Evolutionary conservation across 2,888 invertebrate genomes (phyloP).

Genomic region (Drosophila kuntzei): DNA sequence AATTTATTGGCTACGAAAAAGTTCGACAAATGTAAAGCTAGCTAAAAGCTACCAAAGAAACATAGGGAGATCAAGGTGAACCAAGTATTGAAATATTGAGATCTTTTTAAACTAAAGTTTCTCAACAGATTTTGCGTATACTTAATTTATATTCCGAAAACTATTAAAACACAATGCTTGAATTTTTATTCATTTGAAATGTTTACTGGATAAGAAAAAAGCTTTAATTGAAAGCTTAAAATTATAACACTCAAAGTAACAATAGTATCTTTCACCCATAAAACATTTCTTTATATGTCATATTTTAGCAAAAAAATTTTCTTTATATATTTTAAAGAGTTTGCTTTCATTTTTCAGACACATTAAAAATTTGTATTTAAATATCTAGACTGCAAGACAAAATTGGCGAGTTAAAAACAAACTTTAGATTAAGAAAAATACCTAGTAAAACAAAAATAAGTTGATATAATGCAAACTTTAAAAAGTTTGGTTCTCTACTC

Average conservation of each 20-base stretch:
- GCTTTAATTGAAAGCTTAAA: not conserved
- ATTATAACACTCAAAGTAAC: not conserved
- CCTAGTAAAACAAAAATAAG: not conserved
- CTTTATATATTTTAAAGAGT: too few species aligned
- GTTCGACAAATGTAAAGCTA: not conserved
- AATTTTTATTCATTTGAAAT: too few species aligned
- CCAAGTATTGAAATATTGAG: not conserved
- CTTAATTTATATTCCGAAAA: too few species aligned
- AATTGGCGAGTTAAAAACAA: not conserved
- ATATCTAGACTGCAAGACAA: not conserved
- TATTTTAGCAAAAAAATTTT: too few species aligned
- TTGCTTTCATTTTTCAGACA: too few species aligned
- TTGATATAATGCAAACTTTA: too few species aligned
- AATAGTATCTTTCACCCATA: not conserved
- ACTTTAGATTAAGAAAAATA: not conserved
- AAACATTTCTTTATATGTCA: too few species aligned
- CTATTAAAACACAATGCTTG: too few species aligned
- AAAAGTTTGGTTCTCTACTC: not conserved
- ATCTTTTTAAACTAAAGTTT: not conserved
- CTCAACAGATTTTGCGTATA: too few species aligned
- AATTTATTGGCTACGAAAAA: slow-evolving; percentile 17
- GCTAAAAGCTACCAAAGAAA: not conserved
- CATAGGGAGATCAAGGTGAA: not conserved
- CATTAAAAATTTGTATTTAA: not conserved
- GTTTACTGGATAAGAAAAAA: not conserved